Conservation (phyloP, 2,888 invertebrate genomes). For the Pseudoips prasinana region DNA sequence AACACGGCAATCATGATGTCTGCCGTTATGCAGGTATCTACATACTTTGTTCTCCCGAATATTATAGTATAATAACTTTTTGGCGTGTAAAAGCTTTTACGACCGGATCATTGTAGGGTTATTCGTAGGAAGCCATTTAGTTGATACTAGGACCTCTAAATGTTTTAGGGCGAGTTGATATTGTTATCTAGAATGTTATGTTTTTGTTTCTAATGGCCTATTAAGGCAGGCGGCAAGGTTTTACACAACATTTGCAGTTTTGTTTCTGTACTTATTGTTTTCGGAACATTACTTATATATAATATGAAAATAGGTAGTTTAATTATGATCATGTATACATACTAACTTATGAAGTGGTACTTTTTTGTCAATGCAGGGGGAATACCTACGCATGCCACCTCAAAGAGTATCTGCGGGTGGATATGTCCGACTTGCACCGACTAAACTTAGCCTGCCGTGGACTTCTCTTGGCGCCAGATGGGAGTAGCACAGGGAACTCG, state of each 20-base stretch:
- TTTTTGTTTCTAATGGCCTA: constrained; percentile 26
- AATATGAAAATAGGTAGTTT: too few species aligned
- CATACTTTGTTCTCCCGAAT: constrained; percentile 16
- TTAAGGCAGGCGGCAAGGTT: constrained; percentile 7
- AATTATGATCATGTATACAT: too few species aligned
- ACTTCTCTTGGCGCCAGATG: too few species aligned
- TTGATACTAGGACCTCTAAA: constrained; percentile 32
- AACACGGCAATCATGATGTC: constrained; percentile 34
- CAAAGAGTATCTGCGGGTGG: too few species aligned
- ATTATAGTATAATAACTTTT: constrained; percentile 27
- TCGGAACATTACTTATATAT: too few species aligned
- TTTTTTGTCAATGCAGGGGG: too few species aligned
- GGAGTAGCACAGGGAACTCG: too few species aligned
- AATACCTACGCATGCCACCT: too few species aligned
- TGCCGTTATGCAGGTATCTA: constrained; percentile 8
- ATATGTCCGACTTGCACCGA: too few species aligned
- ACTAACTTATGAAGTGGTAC: too few species aligned
- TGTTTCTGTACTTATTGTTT: neutral
- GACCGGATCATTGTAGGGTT: constrained; percentile 36
- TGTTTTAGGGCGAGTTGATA: constrained; percentile 27
- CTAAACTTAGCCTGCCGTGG: too few species aligned
- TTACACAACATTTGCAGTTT: constrained; percentile 1
- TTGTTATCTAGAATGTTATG: constrained; percentile 22
- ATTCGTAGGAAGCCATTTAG: constrained; percentile 41
- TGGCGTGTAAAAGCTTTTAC: constrained; percentile 37